Percentiles rank a stretch among this genome's conserved stretches.
Conservation (phyloP, 2,113 vertebrate species). For the Dasypus novemcinctus region DNA sequence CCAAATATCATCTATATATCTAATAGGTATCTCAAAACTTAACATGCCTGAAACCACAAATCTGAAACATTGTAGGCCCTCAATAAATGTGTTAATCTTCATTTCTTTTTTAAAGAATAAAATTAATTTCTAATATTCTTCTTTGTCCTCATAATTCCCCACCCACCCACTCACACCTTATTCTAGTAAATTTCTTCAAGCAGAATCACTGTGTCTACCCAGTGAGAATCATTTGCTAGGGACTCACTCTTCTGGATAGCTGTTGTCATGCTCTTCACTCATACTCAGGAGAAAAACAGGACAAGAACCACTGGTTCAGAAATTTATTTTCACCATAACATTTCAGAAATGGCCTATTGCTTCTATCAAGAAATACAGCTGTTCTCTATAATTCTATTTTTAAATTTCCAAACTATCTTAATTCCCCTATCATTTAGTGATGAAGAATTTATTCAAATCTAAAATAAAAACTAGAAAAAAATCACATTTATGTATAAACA, state of each 20-base stretch:
- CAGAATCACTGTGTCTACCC: not conserved
- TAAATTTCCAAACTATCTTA: slow-evolving; percentile 48
- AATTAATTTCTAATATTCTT: not conserved
- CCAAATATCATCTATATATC: no score
- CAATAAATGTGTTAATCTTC: not conserved
- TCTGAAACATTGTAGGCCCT: not conserved
- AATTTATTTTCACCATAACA: not conserved
- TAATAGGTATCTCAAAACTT: no score
- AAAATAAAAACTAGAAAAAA: slow-evolving; percentile 25
- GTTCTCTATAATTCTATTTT: slow-evolving; percentile 53
- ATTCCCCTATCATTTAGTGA: not conserved
- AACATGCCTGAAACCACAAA: no score
- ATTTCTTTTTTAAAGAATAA: not conserved
- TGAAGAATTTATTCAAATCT: slow-evolving; percentile 48
- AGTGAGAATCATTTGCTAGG: not conserved
- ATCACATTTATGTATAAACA: slow-evolving; percentile 20
- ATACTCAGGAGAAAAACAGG: not conserved
- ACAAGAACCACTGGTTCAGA: not conserved
- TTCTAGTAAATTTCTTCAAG: not conserved
- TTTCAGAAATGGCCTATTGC: not conserved
- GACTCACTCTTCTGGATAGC: not conserved
- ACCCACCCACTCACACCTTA: not conserved
- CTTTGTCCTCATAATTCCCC: not conserved
- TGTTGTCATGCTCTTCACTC: not conserved
- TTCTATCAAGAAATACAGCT: slow-evolving; percentile 40